Evolutionary conservation across 2,797 vertebrate genomes (phyloP), one percentile per base, ranked within the genome.

Genomic region (Yasuhikotakia modesta): DNA sequence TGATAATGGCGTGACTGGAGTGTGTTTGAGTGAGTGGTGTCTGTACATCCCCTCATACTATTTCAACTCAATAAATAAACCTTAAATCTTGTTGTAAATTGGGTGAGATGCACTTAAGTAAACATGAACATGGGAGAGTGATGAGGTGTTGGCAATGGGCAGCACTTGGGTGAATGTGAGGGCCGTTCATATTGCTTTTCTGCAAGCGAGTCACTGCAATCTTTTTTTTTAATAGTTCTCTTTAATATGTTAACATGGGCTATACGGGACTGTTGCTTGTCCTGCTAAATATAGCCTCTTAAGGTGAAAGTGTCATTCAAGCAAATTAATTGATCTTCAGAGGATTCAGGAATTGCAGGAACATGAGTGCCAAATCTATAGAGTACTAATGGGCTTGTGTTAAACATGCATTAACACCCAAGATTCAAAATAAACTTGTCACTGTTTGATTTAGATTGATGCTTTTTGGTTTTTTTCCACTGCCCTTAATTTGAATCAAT

Each of bases 291-390:
- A 82, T 7, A 68, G 74, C 79, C 86, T 24, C 57, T 70, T 10
- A 3, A 67, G 81, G 45, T 30, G 7, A 16, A 21, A 30, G 35
- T 61, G 53, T 60, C 67, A 58, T 27, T 21, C 43, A 21, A 39
- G 22, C 39, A 63, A 65, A 55, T 63, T 63, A 83, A 85, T 82
- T 82, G 83, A 67, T 73, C 79, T 86, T 83, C 84, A 84, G 87
- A 87, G 86, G 89, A 87, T 89, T 73, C 85, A 89, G 88, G 91
- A 92, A 91, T 93, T 57, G 78, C 58, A 73, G 76, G 81, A 82
- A 64, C 81, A 76, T 87, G 87, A 90, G 91, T 97, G 96, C 96
- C 96, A 98, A 98, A 93, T 87, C 91, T 85, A 91, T 86, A 89
- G 32, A 85, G 86, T 73, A 88, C 71, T 88, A 61, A 75, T 73